Evolutionary conservation across 1,140 invertebrate species (phyloP), one percentile per base, ranked within the genome.

Genomic region (Sitophilus oryzae): DNA sequence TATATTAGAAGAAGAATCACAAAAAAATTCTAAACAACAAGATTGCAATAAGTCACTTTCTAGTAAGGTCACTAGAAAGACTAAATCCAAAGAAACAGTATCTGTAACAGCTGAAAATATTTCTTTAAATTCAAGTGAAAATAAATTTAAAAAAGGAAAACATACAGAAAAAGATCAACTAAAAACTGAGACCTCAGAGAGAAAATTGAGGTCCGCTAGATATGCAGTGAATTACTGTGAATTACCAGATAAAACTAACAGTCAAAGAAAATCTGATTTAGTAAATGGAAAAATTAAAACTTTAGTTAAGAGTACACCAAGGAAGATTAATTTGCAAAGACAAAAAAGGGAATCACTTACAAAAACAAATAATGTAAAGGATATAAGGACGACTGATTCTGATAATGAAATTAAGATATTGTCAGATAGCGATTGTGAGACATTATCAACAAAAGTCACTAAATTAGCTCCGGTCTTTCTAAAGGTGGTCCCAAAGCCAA

Each of bases 381-480:
- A 8, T 18, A n/a, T 47, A 47, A 41, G 36, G 42, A 38, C n/a
- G n/a, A n/a, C n/a, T 34, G 25, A 51, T 34, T 16, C 37, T 10
- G 14, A 54, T 25, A 25, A 47, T 25, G 38, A 54, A 46, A 40
- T 59, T 44, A 15, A 50, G 18, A 14, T 56, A 40, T 52, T 21
- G 16, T 59, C 56, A 35, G 50, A 58, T 23, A 52, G 47, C 52
- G 56, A 56, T 3, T 5, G 14, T 46, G 42, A 60, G 10, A 46
- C 46, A 2, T 30, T 10, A n/a, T 11, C 18, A 22, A 45, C 49
- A 19, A 40, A 58, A 25, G 55, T 50, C 18, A 61, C 70, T 16
- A 78, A 77, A 65, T 63, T 83, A 35, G 81, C 81, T 6, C 80
- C 81, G n/a, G 71, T 83, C n/a, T 83, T 83, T 68, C 52, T 73